A percentile compares a stretch with the other conserved stretches of the same genome.
Conservation (phyloP, 1,140 invertebrate species). For the Linepithema humile region DNA sequence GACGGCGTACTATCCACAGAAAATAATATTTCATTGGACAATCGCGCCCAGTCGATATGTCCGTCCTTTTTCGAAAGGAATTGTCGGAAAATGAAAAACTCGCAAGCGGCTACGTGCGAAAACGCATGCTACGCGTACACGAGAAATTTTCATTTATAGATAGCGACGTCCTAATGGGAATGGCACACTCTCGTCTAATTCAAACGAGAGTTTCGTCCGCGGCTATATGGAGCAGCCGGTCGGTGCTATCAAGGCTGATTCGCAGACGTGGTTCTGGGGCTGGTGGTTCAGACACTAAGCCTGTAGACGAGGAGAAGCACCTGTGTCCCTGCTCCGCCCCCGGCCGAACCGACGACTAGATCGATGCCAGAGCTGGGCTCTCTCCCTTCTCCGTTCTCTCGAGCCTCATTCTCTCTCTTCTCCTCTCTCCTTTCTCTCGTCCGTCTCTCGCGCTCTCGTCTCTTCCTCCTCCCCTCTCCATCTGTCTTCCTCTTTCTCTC, state of each 20-base stretch:
- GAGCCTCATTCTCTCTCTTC: slow-evolving; percentile 52
- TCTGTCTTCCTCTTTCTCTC: slow-evolving; percentile 61
- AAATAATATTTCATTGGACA: not conserved
- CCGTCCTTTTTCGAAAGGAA: not conserved
- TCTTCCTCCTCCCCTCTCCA: slow-evolving; percentile 48
- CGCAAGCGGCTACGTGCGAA: not conserved
- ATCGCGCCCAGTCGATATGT: not conserved
- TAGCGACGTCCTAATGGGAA: not conserved
- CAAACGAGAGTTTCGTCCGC: slow-evolving; percentile 48
- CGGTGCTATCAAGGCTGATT: slow-evolving; percentile 71
- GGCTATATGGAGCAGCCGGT: slow-evolving; percentile 68
- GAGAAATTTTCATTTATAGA: slow-evolving; percentile 37
- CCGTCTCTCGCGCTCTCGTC: slow-evolving; percentile 55
- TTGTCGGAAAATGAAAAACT: slow-evolving; percentile 1
- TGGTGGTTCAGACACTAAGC: slow-evolving; percentile 78
- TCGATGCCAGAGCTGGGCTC: slow-evolving; percentile 74
- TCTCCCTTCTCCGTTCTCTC: slow-evolving; percentile 67
- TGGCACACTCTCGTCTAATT: slow-evolving; percentile 59
- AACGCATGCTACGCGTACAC: not conserved
- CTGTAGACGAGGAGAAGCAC: slow-evolving; percentile 78
- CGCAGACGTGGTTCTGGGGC: slow-evolving; percentile 72
- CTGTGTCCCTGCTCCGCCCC: slow-evolving; percentile 78
- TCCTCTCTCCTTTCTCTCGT: slow-evolving; percentile 28
- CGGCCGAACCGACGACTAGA: slow-evolving; percentile 76
- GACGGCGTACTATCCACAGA: not conserved